Base-by-base conservation (phyloP, 2,888 invertebrate genomes). In the Ethmia dodecea region DNA sequence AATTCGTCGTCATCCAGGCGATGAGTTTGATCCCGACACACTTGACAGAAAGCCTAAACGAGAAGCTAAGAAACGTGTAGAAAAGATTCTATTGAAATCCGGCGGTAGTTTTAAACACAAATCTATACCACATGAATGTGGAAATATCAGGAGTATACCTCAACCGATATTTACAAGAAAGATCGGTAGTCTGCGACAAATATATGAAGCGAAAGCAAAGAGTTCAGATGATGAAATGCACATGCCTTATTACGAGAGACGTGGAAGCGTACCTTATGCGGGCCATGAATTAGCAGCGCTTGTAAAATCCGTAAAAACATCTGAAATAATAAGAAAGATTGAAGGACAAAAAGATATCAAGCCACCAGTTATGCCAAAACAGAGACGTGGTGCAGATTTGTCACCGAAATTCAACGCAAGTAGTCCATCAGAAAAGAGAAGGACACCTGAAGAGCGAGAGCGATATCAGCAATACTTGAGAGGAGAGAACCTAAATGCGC, bases 21-120 rank as follows among this genome's bases (percentile, higher is more conserved):
- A 93, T 54, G 91, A 92, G 38, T 95, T 94, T 59, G 95, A 95
- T 62, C 94, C 94, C 0, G 95, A 95, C 51, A 95, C 95, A 1
- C 81, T 95, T 15, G 95, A 95, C 54, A 87, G 95, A 24, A 94
- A 94, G 60, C 91, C 92, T 1, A 77, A 65, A 40, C 62, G 60
- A 24, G 78, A 75, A 42, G 49, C 49, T 4, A 79, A 74, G 36
- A 84, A 84, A 52, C 66, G 77, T 5, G 77, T 87, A 0, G 86
- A 87, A 43, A 84, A 84, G 57, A 83, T 87, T 49, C 70, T 92
- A 1, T 65, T 94, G 0, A 88, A 89, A 47, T 91, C 93, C 9
- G 91, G 89, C 11, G 93, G 92, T 13, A 94, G 93, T 42, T 94
- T 94, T 53, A 90, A 92, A 49, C 86, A 86, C 28, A 89, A 88